A percentile compares a stretch with the other conserved stretches of the same genome.
These are phyloP conservation scores for Diarsia dahlii DNA, from an alignment of 2,888 invertebrate genomes.

Conservation along the genomic window DNA sequence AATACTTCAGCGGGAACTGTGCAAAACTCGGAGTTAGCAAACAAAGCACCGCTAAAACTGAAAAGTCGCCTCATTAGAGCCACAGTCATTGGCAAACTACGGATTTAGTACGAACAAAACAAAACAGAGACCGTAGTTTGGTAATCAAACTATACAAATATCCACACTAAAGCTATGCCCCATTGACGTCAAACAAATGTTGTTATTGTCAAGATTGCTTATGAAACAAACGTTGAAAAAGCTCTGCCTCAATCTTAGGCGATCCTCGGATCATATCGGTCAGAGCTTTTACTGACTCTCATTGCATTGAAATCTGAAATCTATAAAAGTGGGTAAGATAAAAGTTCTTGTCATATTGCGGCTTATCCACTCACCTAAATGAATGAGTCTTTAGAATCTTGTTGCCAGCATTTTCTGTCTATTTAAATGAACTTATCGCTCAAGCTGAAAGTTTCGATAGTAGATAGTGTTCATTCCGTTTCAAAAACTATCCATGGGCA, in stretches of 20 bases:
- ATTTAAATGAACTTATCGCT: background rate
- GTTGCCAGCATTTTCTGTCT: background rate
- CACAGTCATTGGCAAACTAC: conserved; percentile 23
- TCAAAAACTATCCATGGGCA: background rate
- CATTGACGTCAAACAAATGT: conserved; percentile 23
- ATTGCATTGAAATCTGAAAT: background rate
- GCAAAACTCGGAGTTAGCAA: conserved; percentile 40
- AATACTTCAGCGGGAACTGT: conserved; percentile 1
- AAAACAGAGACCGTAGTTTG: conserved; percentile 31
- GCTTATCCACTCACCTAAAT: background rate
- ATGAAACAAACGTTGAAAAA: conserved; percentile 13
- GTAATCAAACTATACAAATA: conserved; percentile 38
- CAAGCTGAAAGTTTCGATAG: background rate
- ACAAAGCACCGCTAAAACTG: conserved; percentile 31
- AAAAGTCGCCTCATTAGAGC: conserved; percentile 52
- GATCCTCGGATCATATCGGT: background rate
- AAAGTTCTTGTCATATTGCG: background rate
- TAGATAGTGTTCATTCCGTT: background rate
- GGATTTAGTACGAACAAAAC: conserved; percentile 35
- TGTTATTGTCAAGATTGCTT: conserved; percentile 32
- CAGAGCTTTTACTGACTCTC: conserved; percentile 4
- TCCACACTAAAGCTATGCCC: conserved; percentile 3
- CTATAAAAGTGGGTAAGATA: background rate
- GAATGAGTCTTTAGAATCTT: background rate
- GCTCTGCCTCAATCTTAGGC: conserved; percentile 1